phyloP scores from a whole-genome alignment of 2,797 vertebrate species.

The Pachyuromys duprasi region DNA sequence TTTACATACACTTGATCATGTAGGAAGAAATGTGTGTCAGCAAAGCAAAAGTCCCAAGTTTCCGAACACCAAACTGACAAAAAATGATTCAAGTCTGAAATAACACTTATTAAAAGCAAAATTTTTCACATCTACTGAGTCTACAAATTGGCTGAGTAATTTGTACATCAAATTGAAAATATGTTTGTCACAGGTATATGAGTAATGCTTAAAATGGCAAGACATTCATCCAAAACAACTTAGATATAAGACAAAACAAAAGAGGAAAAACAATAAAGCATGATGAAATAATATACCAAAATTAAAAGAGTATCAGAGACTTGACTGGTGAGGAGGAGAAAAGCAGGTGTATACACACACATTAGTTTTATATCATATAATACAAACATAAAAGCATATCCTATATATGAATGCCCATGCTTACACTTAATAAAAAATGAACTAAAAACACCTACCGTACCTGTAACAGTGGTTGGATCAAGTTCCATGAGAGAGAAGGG shows the following conservation, averaged over 20 bases:
- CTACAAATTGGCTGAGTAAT: conserved; percentile 9
- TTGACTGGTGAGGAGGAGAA: neutral
- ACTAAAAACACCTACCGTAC: conserved; percentile 3
- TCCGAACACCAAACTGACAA: conserved; percentile 43
- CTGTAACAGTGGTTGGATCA: conserved; percentile 17
- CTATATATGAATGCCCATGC: neutral
- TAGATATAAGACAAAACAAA: neutral
- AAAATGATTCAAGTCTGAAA: conserved; percentile 50
- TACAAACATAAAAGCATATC: conserved; percentile 2
- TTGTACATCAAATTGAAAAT: conserved; percentile 47
- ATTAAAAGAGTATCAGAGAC: neutral
- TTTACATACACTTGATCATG: neutral
- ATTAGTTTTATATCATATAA: neutral
- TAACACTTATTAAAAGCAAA: conserved; percentile 44
- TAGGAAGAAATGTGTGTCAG: conserved; percentile 32
- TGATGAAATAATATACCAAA: neutral
- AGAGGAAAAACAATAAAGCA: conserved; percentile 15
- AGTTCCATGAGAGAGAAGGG: conserved; percentile 48
- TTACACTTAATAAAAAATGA: neutral
- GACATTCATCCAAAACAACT: conserved; percentile 33
- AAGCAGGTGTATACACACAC: neutral
- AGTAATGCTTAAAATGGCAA: neutral
- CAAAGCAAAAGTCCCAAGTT: conserved; percentile 40
- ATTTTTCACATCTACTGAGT: conserved; percentile 19
- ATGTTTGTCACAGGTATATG: neutral